Evolutionary conservation across 2,113 vertebrate genomes (phyloP), one percentile per base, ranked within the genome.

Genomic region (Falcunculus frontatus): DNA sequence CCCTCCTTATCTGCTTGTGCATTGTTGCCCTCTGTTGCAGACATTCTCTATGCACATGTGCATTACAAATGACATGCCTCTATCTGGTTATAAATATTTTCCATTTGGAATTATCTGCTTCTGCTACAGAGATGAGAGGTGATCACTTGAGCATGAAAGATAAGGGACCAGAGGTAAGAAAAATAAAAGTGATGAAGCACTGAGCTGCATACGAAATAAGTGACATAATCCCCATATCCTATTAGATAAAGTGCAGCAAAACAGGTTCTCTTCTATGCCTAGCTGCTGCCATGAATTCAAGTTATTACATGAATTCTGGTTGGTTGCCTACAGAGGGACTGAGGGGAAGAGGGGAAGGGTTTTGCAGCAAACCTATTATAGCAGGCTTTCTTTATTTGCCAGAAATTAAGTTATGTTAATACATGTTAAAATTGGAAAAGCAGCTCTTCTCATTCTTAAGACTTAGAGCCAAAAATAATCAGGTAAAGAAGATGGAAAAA

Each of bases 31-130:
- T 87, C 60, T 76, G 64, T 68, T 96, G 90, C 69, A 78, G 80
- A 81, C 53, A 82, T 92, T 93, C 86, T 93, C 19, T 69, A 19
- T 83, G 73, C 59, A 89, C 67, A 79, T 33, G 57, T 95, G 88
- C 84, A 64, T 93, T 96, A 85, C 70, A 94, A 93, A 94, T 96
- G 19, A 74, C 72, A 37, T 86, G 52, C 88, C 65, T 93, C 59
- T 91, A 74, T 87, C 86, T 89, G 78, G 63, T 87, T 94, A 87
- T 92, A 93, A 94, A 87, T 90, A 89, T 95, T 97, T 96, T 88
- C 85, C 69, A 94, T 96, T 96, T 94, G 69, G 88, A 94, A 90
- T 96, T 94, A 53, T 79, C 83, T 83, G 47, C 63, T 84, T 29
- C 65, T 80, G 35, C 39, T 77, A 41, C 75, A 89, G 50, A 89